Evolutionary conservation across 2,888 invertebrate genomes (phyloP).

Genomic region (Drosophila demipolita): DNA sequence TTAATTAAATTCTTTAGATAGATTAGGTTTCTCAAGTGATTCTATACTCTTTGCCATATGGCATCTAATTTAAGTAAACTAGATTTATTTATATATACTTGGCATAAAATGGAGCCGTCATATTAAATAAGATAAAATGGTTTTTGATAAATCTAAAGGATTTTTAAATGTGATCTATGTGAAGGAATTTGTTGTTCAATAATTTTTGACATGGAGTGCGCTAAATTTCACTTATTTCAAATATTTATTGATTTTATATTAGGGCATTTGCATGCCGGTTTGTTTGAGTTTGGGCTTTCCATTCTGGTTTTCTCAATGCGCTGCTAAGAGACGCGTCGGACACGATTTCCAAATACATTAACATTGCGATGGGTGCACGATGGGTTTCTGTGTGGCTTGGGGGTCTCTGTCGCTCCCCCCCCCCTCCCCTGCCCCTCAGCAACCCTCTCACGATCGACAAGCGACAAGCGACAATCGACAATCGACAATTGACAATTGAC

Average conservation of each 20-base stretch:
- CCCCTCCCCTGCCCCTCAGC: no score
- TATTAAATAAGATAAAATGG: neutral
- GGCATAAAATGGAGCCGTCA: neutral
- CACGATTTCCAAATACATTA: conserved; percentile 82
- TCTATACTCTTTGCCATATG: neutral
- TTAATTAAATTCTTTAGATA: no score
- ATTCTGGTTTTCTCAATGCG: conserved; percentile 64
- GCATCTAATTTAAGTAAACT: neutral
- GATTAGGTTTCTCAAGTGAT: neutral
- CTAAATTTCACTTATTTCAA: neutral
- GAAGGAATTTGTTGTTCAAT: neutral
- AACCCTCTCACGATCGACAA: neutral
- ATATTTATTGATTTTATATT: neutral
- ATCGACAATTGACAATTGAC: conserved; percentile 55
- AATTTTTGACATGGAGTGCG: neutral
- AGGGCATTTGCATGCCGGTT: conserved; percentile 34
- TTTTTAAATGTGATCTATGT: neutral
- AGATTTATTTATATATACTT: neutral
- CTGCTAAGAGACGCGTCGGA: conserved; percentile 43
- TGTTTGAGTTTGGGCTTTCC: conserved; percentile 46
- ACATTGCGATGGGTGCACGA: conserved; percentile 78
- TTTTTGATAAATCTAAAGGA: neutral
- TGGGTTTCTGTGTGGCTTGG: conserved; percentile 17
- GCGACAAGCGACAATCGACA: conserved; percentile 4
- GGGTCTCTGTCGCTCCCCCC: conserved; percentile 9